Evolutionary conservation across 1,140 invertebrate species (phyloP), one percentile per base, ranked within the genome.

Genomic region (Eriocheir sinensis): DNA sequence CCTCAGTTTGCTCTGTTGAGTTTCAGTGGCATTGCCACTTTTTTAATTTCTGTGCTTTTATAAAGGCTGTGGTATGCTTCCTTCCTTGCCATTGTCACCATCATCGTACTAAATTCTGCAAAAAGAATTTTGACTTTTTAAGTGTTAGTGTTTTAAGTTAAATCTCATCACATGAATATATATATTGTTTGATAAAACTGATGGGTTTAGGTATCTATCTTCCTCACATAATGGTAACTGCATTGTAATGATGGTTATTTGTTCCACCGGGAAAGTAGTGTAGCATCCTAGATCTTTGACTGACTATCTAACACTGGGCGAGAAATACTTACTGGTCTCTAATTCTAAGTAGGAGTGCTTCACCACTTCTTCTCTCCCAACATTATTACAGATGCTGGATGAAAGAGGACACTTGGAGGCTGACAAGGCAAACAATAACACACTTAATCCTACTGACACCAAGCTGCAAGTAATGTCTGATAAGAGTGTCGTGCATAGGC

Each of bases 371-470:
- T 80, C 91, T 94, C 80, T 94, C 93, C 89, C 53, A 86, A 91
- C 79, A 86, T 48, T 94, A 48, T 94, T 94, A 41, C 93, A 94
- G 93, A 90, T 94, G 93, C 93, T 91, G n/a, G 93, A 83, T 21
- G 93, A 94, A 90, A 94, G 41, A 53, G 89, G 93, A 91, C 89
- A 94, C 48, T 94, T 90, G 93, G 93, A 94, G 72, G 93, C 93
- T 79, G 93, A 94, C 93, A 94, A 85, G 93, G 93, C 89, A 60
- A 94, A 94, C 89, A 94, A 94, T 94, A 94, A 94, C 89, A 94
- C 93, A 48, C 93, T 94, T 85, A 94, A 92, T 83, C 36, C 93
- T 83, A 91, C 89, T 91, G 93, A 94, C 89, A 86, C 80, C 93
- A 91, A 94, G 93, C 90, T 83, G 90, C 93, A 94, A 94, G 89